Conservation (phyloP, 2,888 invertebrate species). For the Eudasyphora cyanicolor region DNA sequence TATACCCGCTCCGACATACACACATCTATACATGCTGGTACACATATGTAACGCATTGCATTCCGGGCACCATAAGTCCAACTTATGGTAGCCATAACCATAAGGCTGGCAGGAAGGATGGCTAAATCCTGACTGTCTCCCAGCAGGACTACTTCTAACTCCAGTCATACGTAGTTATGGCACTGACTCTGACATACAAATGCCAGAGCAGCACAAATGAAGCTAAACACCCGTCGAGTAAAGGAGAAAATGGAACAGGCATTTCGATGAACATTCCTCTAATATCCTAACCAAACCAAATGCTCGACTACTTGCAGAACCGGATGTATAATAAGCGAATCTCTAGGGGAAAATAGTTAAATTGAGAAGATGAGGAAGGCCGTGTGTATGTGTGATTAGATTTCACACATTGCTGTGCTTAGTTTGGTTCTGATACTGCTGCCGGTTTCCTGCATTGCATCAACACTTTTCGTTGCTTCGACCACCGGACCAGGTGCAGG, state of each 20-base stretch:
- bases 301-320: conserved; percentile 46
- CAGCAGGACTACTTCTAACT: background rate
- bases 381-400: background rate
- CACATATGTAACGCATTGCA: background rate
- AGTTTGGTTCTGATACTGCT: too few relatives aligned
- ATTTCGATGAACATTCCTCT: conserved; percentile 47
- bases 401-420: conserved; percentile 13
- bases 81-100: background rate
- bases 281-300: conserved; percentile 46
- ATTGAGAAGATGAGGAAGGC: background rate
- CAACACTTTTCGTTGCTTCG: conserved; percentile 42
- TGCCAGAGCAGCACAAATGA: conserved; percentile 1
- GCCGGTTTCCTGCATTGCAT: conserved; percentile 51
- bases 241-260: conserved; percentile 35
- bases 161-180: too few relatives aligned
- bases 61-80: background rate
- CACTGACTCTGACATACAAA: background rate
- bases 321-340: conserved; percentile 56
- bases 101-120: background rate
- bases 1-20: background rate
- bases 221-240: background rate
- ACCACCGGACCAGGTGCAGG: background rate
- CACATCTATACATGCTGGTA: background rate
- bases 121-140: background rate
- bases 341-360: conserved; percentile 50